phyloP scores from a whole-genome alignment of 2,888 invertebrate species.

The Germaria angustata region DNA sequence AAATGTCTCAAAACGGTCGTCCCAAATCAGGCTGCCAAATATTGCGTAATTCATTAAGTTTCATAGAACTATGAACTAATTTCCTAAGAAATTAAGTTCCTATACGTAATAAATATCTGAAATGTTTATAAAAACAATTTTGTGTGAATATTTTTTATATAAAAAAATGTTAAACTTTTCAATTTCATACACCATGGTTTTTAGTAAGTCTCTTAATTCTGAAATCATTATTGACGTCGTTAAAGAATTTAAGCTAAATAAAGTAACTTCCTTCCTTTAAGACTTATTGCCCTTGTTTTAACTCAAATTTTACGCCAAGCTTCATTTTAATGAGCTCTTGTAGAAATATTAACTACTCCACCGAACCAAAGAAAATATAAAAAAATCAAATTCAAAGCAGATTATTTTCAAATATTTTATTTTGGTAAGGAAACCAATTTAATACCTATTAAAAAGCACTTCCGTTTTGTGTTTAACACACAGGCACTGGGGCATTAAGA shows the following conservation, averaged over 20 bases:
- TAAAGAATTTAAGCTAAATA: not conserved
- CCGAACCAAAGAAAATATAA: not conserved
- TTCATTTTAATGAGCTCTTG: constrained; percentile 29
- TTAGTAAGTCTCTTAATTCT: too few relatives aligned
- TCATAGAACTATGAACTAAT: too few relatives aligned
- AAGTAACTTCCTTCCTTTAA: not conserved
- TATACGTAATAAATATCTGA: too few relatives aligned
- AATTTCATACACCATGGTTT: too few relatives aligned
- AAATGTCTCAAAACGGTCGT: too few relatives aligned
- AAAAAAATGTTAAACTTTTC: too few relatives aligned
- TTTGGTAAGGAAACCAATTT: constrained; percentile 58
- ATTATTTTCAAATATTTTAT: constrained; percentile 48
- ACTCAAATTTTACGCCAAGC: constrained; percentile 24
- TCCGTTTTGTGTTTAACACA: constrained; percentile 55
- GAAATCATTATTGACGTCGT: too few relatives aligned
- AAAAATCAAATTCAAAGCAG: not conserved
- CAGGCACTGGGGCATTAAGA: constrained; percentile 21
- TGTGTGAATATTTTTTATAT: too few relatives aligned
- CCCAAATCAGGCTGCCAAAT: too few relatives aligned
- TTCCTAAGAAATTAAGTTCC: too few relatives aligned
- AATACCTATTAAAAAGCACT: constrained; percentile 62
- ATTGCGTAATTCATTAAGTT: too few relatives aligned
- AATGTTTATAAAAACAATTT: too few relatives aligned
- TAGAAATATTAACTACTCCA: not conserved
- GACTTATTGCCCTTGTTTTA: constrained; percentile 23